Evolutionary conservation across 2,888 invertebrate genomes (phyloP).

Genomic region (Melangyna quadrimaculata): DNA sequence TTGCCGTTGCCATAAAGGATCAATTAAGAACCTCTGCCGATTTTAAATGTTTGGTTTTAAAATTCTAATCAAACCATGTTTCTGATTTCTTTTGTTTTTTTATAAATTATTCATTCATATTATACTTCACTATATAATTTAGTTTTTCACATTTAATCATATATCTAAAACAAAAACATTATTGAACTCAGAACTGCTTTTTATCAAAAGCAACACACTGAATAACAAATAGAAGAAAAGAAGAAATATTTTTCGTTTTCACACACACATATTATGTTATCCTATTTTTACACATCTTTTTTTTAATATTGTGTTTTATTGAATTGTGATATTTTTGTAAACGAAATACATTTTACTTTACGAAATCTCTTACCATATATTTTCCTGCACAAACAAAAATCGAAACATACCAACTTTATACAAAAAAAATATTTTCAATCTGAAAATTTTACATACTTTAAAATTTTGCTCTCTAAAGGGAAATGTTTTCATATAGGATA

Average conservation of each 20-base stretch:
- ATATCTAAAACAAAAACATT: background rate
- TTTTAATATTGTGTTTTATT: conserved; percentile 54
- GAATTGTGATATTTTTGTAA: conserved; percentile 72
- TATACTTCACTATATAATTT: conserved; percentile 7
- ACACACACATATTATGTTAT: conserved; percentile 12
- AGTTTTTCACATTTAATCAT: conserved; percentile 16
- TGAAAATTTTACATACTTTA: background rate
- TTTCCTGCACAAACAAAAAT: background rate
- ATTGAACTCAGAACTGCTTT: background rate
- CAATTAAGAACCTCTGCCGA: conserved; percentile 66
- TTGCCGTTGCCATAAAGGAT: conserved; percentile 70
- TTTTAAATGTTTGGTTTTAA: conserved; percentile 68
- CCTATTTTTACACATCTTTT: conserved; percentile 54
- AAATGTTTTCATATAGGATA: background rate
- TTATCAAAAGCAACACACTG: conserved; percentile 8
- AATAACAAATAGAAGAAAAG: background rate
- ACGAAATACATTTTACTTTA: conserved; percentile 42
- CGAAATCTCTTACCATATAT: background rate
- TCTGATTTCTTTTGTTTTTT: conserved; percentile 12
- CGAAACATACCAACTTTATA: background rate
- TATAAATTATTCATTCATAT: background rate
- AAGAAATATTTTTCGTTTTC: conserved; percentile 1
- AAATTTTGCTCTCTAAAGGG: background rate
- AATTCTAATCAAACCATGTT: conserved; percentile 49
- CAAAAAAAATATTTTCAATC: background rate